These are phyloP conservation scores for Andrena marginata DNA, from an alignment of 2,888 invertebrate species.

Conservation along the genomic window DNA sequence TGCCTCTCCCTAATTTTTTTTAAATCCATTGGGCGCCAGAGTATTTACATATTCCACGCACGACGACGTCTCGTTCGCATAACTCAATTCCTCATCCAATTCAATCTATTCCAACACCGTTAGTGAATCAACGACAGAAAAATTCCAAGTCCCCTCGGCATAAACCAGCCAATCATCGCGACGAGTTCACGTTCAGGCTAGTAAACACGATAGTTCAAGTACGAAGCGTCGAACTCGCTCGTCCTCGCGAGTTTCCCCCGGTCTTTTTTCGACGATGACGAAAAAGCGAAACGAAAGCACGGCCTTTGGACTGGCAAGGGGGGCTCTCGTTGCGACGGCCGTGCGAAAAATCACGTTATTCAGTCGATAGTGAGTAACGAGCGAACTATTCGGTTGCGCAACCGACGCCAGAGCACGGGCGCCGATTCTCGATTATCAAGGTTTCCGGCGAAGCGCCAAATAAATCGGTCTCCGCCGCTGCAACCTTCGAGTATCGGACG, in stretches of 20 bases:
- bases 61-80: background rate
- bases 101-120: background rate
- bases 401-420: conserved; percentile 46
- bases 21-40: background rate
- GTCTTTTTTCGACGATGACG: conserved; percentile 11
- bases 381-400: conserved; percentile 75
- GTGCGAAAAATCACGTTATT: conserved; percentile 59
- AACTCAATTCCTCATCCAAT: background rate
- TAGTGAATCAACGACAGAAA: conserved; percentile 3
- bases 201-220: background rate
- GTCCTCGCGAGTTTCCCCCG: background rate
- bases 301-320: conserved; percentile 18
- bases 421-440: conserved; percentile 73
- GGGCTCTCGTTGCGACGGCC: background rate
- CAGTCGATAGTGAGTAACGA: conserved; percentile 71
- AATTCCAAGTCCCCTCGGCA: background rate
- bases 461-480: conserved; percentile 67
- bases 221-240: background rate
- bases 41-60: conserved; percentile 1
- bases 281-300: background rate
- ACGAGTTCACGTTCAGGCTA: conserved; percentile 1
- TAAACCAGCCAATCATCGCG: background rate
- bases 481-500: conserved; percentile 53
- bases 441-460: conserved; percentile 75
- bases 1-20: background rate